Base-by-base conservation (phyloP, 2,888 invertebrate genomes). In the Rugalucina vietnamica region DNA sequence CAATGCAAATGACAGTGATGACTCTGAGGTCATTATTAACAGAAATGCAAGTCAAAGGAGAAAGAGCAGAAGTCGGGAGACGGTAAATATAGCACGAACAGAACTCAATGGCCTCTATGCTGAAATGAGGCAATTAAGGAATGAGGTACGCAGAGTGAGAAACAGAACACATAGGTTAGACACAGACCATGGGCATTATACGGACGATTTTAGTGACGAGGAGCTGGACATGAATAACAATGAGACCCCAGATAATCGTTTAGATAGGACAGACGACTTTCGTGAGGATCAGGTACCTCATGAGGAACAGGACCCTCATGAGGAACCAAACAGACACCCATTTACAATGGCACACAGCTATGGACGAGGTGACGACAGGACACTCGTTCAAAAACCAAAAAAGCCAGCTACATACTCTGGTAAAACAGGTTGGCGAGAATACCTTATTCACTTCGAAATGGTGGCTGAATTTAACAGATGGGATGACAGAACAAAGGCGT, bases 361-460 rank as follows among this genome's bases (percentile, higher is more conserved):
- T 32, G 34, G 65, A 34, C 34, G 21, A 21, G 65, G 65, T 18
- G 65, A 65, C 24, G 65, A 65, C 12, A 65, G 34, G 18, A 4
- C 34, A 5, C 1, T 65, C 8, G 32, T 65, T 2, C 39, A 72
- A 5, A 72, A 72, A 36, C 72, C 43, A 32, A 72, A 72, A 10
- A 39, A 72, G n/a, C 75, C 54, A 18, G 75, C 57, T 5, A 75
- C 57, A 0, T 75, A 24, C 29, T 50, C 50, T 21, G 57, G 54
- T 54, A n/a, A 27, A 29, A 54, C 57, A 29, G 57, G 54, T 12
- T 75, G 75, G 75, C 0, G 54, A 8, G 75, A 57, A n/a, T 75
- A 57, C 34, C 37, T 34, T 5, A 57, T 75, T 4, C 75, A 75
- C 27, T 75, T 75, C 27, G 75, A 75, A 29, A 34, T 57, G 75